phyloP scores from a whole-genome alignment of 1,140 invertebrate species.

The Neuroterus valhalla region DNA sequence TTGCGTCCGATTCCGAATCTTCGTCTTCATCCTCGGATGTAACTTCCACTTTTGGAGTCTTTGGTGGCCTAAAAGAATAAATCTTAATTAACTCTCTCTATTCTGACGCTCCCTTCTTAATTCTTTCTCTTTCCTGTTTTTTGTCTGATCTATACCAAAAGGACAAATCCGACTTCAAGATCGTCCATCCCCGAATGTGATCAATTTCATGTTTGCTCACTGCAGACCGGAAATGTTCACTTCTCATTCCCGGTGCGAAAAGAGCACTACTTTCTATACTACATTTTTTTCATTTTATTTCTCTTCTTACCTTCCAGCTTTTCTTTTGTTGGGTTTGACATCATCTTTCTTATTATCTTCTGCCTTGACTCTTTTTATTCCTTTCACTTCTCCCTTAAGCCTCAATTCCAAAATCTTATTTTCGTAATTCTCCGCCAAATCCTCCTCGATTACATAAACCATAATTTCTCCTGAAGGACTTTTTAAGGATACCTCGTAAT shows the following conservation, averaged over 20 bases:
- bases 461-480: constrained; percentile 69
- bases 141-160: constrained; percentile 69
- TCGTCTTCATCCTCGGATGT: constrained; percentile 72
- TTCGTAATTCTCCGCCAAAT: constrained; percentile 70
- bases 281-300: constrained; percentile 35
- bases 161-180: constrained; percentile 56
- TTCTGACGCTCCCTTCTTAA: constrained; percentile 26
- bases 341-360: constrained; percentile 68
- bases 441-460: constrained; percentile 69
- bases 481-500: constrained; percentile 70
- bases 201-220: constrained; percentile 67
- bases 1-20: constrained; percentile 74
- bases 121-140: too few relatives aligned
- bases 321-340: constrained; percentile 71
- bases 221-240: constrained; percentile 67
- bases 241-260: constrained; percentile 66
- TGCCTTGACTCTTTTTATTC: constrained; percentile 59
- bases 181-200: constrained; percentile 65
- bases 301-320: constrained; percentile 66
- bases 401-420: constrained; percentile 74
- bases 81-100: constrained; percentile 27
- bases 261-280: constrained; percentile 57
- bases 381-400: constrained; percentile 64
- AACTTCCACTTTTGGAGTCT: constrained; percentile 62
- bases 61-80: constrained; percentile 63